Evolutionary conservation across 2,113 vertebrate genomes (phyloP), one percentile per base, ranked within the genome.

Genomic region (Grammomys surdaster): DNA sequence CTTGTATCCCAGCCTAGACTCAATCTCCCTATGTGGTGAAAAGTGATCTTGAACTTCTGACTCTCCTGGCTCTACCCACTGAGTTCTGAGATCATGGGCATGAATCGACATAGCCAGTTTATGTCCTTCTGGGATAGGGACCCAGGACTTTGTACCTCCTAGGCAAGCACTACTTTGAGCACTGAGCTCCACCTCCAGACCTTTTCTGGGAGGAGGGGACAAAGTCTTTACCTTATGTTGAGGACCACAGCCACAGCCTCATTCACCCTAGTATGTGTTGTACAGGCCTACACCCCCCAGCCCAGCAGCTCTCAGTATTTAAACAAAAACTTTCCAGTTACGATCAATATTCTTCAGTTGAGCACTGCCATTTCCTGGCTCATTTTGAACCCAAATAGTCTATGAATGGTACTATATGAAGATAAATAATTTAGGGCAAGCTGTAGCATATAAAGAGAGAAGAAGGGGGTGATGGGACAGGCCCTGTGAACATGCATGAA

Each of bases 381-480:
- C 75, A 65, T 87, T 86, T 67, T 77, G 31, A 92, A 88, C 54
- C 67, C 63, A 87, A 87, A 92, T 73, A 81, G 24, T 78, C 40
- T 46, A 51, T 40, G 31, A 86, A 24, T 65, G 65, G 73, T 28
- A 91, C 89, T n/a, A 63, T 10, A 86, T 0, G 1, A 77, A 72
- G 48, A 88, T 5, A 1, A 91, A 76, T 31, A 31, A 73, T 70
- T 90, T 4, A 72, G 36, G 2, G 43, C 51, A 89, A 31, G 65
- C 40, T 1, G 48, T 5, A 40, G 78, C 58, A 16, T 1, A 9
- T 31, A 56, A 56, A 36, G 48, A 70, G 40, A 40, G 73, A 58
- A 88, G 90, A 90, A 36, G 28, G 16, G 93, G 46, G 31, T 10
- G 33, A 36, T 0, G 31, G 43, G 78, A 3, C 56, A 76, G 76